These are phyloP conservation scores for Oxytorus armatus DNA, from an alignment of 2,888 invertebrate species.

Conservation along the genomic window DNA sequence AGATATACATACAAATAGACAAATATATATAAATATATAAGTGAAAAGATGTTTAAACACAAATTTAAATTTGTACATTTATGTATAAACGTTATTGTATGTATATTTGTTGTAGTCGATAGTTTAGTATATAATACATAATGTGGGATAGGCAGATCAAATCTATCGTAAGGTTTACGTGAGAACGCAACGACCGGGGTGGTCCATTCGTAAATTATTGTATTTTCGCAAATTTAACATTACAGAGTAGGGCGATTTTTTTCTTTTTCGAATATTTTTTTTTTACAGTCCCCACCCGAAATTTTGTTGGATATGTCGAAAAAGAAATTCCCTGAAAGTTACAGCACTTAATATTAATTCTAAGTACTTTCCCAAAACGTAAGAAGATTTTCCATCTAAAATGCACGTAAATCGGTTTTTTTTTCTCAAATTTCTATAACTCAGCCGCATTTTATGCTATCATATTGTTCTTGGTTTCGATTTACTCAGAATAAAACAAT, in stretches of 20 bases:
- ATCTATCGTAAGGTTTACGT: conserved; percentile 61
- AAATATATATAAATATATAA: background rate
- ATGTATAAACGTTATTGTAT: background rate
- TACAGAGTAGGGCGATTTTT: background rate
- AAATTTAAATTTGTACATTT: background rate
- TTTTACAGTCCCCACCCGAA: too few relatives aligned
- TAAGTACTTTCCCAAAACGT: too few relatives aligned
- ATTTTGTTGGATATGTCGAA: too few relatives aligned
- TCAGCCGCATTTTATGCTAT: too few relatives aligned
- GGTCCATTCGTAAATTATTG: conserved; percentile 62
- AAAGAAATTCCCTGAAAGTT: too few relatives aligned
- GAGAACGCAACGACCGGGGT: conserved; percentile 69
- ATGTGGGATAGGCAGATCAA: conserved; percentile 66
- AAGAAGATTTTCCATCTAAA: too few relatives aligned
- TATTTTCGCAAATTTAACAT: conserved; percentile 30
- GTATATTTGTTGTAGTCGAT: conserved; percentile 7
- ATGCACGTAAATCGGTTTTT: too few relatives aligned
- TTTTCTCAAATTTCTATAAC: too few relatives aligned
- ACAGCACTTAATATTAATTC: too few relatives aligned
- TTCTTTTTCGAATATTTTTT: background rate
- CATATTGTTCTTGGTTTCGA: too few relatives aligned
- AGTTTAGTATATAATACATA: conserved; percentile 48
- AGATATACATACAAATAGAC: background rate
- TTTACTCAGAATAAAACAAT: too few relatives aligned
- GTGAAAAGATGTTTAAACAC: background rate